A percentile compares a stretch with the other conserved stretches of the same genome.
These are phyloP conservation scores for Halcyon malimbica DNA, from an alignment of 2,113 vertebrate genomes.

Conservation along the genomic window DNA sequence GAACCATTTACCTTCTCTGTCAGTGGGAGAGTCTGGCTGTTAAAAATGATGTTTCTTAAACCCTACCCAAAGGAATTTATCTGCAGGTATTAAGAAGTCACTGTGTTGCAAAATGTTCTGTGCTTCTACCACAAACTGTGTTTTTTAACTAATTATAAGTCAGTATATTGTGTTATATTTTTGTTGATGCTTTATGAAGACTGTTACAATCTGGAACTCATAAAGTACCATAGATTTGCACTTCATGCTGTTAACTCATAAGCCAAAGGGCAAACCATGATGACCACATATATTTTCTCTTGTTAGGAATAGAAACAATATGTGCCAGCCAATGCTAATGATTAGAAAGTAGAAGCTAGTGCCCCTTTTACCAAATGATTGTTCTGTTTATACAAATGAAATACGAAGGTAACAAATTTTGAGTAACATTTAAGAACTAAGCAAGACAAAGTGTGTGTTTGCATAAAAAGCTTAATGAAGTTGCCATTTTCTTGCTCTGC, in stretches of 20 bases:
- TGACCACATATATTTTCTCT: not conserved
- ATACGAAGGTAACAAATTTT: not conserved
- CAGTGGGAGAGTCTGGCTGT: not conserved
- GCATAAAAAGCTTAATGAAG: slow-evolving; percentile 17
- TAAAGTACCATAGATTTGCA: not conserved
- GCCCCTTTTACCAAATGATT: not conserved
- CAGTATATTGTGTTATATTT: not conserved
- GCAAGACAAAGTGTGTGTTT: not conserved
- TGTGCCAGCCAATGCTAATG: not conserved
- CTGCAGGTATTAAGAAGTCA: not conserved
- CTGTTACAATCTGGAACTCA: not conserved
- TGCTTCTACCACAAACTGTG: not conserved
- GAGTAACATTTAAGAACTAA: not conserved
- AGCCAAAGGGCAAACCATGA: not conserved
- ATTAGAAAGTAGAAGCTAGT: not conserved
- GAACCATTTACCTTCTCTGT: not conserved
- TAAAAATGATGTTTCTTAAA: not conserved
- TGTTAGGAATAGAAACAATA: not conserved
- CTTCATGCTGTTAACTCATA: not conserved
- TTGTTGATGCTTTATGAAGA: not conserved
- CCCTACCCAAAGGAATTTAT: not conserved
- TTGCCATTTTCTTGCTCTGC: slow-evolving; percentile 5
- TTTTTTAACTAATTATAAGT: not conserved
- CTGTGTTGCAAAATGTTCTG: not conserved
- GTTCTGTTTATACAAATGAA: not conserved